These are phyloP conservation scores for Gymnodraco acuticeps DNA, from an alignment of 2,797 vertebrate species.

Conservation along the genomic window DNA sequence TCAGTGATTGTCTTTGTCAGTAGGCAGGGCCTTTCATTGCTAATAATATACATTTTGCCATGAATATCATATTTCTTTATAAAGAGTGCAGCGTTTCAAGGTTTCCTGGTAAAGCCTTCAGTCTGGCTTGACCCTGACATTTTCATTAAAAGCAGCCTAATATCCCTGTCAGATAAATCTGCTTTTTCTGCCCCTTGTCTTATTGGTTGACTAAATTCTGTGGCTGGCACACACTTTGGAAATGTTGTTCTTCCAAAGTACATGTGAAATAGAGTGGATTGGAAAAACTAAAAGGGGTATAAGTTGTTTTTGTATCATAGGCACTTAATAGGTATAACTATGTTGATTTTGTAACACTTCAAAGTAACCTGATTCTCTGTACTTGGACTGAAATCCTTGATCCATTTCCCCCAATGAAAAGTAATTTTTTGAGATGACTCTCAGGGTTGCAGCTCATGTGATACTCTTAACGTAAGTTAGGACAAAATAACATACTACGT, in stretches of 20 bases:
- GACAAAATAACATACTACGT: neutral
- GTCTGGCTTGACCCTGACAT: constrained; percentile 41
- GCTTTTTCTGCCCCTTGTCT: constrained; percentile 41
- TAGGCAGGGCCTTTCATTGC: neutral
- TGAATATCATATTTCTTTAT: constrained; percentile 10
- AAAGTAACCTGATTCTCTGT: constrained; percentile 46
- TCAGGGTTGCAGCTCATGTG: constrained; percentile 9
- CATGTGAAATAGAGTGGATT: constrained; percentile 16
- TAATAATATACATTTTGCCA: constrained; percentile 7
- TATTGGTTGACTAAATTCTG: constrained; percentile 6
- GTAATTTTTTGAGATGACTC: constrained; percentile 7
- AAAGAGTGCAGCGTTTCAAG: neutral
- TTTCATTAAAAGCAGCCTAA: constrained; percentile 68
- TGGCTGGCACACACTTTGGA: constrained; percentile 27
- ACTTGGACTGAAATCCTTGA: constrained; percentile 46
- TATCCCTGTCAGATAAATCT: constrained; percentile 54
- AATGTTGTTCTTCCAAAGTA: constrained; percentile 26
- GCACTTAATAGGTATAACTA: constrained; percentile 42
- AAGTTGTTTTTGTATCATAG: constrained; percentile 49
- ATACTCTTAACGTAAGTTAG: neutral
- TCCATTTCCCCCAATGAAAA: constrained; percentile 42
- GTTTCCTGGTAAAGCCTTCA: constrained; percentile 20
- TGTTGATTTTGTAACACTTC: constrained; percentile 42
- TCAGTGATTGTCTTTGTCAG: neutral
- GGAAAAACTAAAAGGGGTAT: constrained; percentile 19